Conservation (phyloP, 1,140 invertebrate species). For the Lethocerus indicus region DNA sequence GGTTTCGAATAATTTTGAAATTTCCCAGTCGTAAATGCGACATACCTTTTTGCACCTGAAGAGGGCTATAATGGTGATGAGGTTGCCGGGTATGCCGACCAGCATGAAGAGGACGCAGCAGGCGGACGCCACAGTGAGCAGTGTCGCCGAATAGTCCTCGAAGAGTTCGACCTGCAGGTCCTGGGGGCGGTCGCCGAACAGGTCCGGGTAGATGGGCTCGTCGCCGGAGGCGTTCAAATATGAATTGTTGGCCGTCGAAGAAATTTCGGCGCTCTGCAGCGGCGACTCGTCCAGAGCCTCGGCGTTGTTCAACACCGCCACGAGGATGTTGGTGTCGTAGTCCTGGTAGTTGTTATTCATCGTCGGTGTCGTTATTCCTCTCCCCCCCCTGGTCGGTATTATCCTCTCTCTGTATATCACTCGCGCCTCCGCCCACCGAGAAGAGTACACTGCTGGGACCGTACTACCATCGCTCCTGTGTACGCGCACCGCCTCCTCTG, state of each 20-base stretch:
- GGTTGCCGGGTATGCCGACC: conserved; percentile 62
- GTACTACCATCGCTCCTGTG: too few relatives aligned
- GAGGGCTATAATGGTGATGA: conserved; percentile 63
- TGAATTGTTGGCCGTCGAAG: neutral
- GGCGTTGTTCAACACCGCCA: neutral
- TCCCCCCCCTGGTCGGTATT: too few relatives aligned
- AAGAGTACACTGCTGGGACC: too few relatives aligned
- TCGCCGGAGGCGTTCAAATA: neutral
- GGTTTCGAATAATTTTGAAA: too few relatives aligned
- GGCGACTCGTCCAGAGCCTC: neutral
- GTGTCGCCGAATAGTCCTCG: conserved; percentile 44
- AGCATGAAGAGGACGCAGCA: conserved; percentile 64
- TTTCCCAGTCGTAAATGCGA: too few relatives aligned
- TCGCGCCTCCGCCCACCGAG: too few relatives aligned
- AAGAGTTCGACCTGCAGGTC: conserved; percentile 33
- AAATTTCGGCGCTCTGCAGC: neutral
- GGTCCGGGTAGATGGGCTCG: neutral
- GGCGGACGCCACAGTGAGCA: conserved; percentile 51
- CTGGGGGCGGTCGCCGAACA: neutral
- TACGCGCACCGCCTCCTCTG: too few relatives aligned
- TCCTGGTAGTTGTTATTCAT: neutral
- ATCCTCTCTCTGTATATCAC: too few relatives aligned
- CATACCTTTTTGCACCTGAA: conserved; percentile 60
- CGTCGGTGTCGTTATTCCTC: too few relatives aligned
- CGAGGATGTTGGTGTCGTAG: neutral